Evolutionary conservation across 2,888 invertebrate species (phyloP), one percentile per base, ranked within the genome.

Genomic region (Synergus laeviventris): DNA sequence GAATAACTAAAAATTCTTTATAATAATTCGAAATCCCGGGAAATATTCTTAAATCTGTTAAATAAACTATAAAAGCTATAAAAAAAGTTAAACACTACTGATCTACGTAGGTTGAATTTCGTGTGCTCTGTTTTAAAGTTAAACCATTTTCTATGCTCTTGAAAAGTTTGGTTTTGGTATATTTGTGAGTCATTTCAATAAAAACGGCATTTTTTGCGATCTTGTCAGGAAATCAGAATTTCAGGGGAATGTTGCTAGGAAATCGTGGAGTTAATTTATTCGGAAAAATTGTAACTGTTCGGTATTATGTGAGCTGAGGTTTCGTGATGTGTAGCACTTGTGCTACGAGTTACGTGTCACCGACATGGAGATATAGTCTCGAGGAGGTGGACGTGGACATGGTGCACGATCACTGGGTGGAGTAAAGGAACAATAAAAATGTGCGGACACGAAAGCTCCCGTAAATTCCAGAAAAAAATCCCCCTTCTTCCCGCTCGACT

Each of bases 381-480:
- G 66, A 18, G 54, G 54, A 54, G 54, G 54, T 54, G 7, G n/a
- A 18, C n/a, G 16, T 54, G 66, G 16, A 45, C 11, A 21, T 66
- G 42, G 31, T 66, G 66, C 66, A 66, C 45, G 66, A 66, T 21
- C 14, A 66, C 24, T 45, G 2, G 9, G 39, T 24, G 42, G 21
- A 66, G 14, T 66, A 31, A 66, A 45, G 42, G 42, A 66, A 24
- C 21, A 16, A 66, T 66, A 66, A 66, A 66, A 66, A 66, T 66
- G 66, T 66, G 66, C 45, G 42, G 66, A 66, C 66, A 66, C 66
- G 66, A 66, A 66, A 66, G 66, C 66, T 66, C 42, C 45, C 66
- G 42, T 66, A 66, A 66, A 66, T 66, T 66, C 66, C 66, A 24
- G 66, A 66, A 66, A 66, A 66, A 45, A 39, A 42, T 45, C 45